Conservation (phyloP, 2,797 vertebrate species). For the Tauraco hartlaubi region DNA sequence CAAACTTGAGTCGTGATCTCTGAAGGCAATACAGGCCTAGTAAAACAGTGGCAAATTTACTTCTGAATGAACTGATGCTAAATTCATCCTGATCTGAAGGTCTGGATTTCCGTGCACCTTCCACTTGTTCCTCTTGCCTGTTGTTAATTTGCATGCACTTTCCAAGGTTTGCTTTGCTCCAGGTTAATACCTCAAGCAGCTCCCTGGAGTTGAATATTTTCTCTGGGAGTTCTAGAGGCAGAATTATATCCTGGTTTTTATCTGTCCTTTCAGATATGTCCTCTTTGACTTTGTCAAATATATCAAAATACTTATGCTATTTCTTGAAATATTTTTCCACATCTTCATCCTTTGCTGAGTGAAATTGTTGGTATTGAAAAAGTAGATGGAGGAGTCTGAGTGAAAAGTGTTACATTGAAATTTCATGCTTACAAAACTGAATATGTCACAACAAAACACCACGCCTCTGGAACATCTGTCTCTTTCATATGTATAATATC, state of each 20-base stretch:
- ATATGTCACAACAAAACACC: neutral
- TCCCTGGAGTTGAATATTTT: neutral
- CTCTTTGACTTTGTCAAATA: neutral
- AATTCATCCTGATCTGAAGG: neutral
- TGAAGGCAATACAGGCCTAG: neutral
- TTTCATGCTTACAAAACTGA: neutral
- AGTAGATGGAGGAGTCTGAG: neutral
- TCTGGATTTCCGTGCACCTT: neutral
- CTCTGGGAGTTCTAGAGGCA: neutral
- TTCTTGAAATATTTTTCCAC: neutral
- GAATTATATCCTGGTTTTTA: neutral
- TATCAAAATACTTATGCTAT: neutral
- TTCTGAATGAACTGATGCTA: neutral
- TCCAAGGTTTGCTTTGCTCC: neutral
- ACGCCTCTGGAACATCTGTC: neutral
- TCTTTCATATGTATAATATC: neutral
- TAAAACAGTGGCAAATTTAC: neutral
- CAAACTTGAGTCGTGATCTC: neutral
- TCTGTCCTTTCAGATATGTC: neutral
- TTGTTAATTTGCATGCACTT: neutral
- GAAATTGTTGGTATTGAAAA: neutral
- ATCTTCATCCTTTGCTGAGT: neutral
- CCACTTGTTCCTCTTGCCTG: neutral
- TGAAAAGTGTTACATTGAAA: neutral
- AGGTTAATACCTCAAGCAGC: neutral